Base-by-base conservation (phyloP, 2,797 vertebrate genomes). In the Anabacerthia variegaticeps region DNA sequence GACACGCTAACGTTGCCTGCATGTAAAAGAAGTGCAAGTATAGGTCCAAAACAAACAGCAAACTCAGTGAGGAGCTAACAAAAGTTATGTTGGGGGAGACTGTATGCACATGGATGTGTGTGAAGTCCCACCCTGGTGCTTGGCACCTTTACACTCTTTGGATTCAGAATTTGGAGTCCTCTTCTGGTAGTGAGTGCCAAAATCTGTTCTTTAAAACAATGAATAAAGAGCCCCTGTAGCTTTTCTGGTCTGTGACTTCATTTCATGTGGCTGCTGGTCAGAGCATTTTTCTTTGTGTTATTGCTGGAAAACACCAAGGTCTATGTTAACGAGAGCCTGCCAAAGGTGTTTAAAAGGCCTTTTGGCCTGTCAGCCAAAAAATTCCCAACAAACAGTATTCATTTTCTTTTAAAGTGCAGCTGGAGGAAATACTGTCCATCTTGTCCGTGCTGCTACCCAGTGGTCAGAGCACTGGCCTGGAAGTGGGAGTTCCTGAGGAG, bases 401-500 rank as follows among this genome's bases (percentile, higher is more conserved):
- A 24, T 78, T 86, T 88, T 92, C 66, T 93, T 81, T 59, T n/a
- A 27, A 88, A 89, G 26, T 30, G 19, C 54, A 92, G 69, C 66
- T 81, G 69, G 46, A 94, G 66, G 76, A 95, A 94, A 58, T 12
- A 46, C n/a, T 27, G 44, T 79, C 83, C 80, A 92, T 62, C 54
- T 93, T 94, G 62, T 61, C 58, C 43, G 39, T 55, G 63, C 73
- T 58, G 91, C 44, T 73, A 82, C 28, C 63, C 83, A 48, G 62
- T 10, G 58, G 93, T 52, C 75, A 84, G 52, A 93, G 54, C 66
- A 68, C 2, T 78, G 76, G 66, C 59, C 43, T 28, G 95, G 92
- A 96, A 97, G 89, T 27, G 36, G 67, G 79, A 95, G 83, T 88
- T 97, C 93, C 94, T 88, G 88, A 81, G 90, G 12, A 94, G 85